These are phyloP conservation scores for Podocnemis expansa DNA, from an alignment of 2,113 vertebrate genomes.

Conservation along the genomic window DNA sequence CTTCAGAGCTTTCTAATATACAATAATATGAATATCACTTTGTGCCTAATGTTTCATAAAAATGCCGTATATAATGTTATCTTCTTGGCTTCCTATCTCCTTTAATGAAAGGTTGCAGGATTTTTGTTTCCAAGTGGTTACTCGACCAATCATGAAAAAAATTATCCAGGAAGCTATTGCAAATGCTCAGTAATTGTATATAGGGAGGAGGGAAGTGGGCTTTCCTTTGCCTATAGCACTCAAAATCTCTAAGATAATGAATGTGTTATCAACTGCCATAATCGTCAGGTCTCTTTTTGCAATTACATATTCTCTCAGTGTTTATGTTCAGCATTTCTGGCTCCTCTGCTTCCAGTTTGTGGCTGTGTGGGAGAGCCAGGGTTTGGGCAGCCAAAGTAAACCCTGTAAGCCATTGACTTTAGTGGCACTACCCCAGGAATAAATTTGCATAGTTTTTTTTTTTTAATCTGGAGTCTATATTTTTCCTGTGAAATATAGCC, in stretches of 20 bases:
- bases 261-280: background rate
- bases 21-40: conserved; percentile 25
- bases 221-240: background rate
- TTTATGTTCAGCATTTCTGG: background rate
- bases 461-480: background rate
- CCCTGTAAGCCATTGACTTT: background rate
- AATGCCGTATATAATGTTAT: conserved; percentile 21
- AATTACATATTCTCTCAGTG: background rate
- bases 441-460: background rate
- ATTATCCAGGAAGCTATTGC: background rate
- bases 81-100: conserved; percentile 28
- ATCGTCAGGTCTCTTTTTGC: background rate
- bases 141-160: background rate
- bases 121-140: conserved; percentile 39
- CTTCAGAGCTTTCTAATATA: conserved; percentile 29
- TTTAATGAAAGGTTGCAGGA: conserved; percentile 45
- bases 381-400: background rate
- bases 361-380: background rate
- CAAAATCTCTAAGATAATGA: background rate
- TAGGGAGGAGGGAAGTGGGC: background rate
- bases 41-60: conserved; percentile 53
- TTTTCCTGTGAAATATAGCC: background rate
- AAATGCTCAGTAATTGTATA: background rate
- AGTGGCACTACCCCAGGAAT: background rate
- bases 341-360: accelerated